These are phyloP conservation scores for Cottoperca gobio DNA, from an alignment of 2,797 vertebrate genomes.

Conservation along the genomic window DNA sequence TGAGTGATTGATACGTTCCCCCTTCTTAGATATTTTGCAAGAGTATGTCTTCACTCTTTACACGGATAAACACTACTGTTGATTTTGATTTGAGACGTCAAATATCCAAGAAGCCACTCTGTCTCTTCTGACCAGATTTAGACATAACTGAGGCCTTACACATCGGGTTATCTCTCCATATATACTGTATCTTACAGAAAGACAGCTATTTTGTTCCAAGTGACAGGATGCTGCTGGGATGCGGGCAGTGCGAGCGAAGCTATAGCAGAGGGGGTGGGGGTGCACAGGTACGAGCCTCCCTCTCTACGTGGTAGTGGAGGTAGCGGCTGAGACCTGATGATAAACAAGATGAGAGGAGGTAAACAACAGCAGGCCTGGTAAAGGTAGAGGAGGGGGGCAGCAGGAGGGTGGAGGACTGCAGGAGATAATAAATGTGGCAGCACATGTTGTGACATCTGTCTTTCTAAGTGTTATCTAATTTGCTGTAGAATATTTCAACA, in stretches of 20 bases:
- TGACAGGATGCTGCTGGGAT: constrained; percentile 40
- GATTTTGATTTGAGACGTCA: constrained; percentile 43
- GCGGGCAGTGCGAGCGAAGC: constrained; percentile 11
- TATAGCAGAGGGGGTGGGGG: not conserved
- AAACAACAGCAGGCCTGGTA: constrained; percentile 88
- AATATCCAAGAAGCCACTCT: constrained; percentile 20
- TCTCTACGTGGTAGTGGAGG: constrained; percentile 60
- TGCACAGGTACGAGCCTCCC: constrained; percentile 48
- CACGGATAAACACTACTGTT: constrained; percentile 19
- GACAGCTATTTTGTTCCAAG: constrained; percentile 35
- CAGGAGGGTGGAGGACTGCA: constrained; percentile 79
- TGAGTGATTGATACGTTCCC: constrained; percentile 46
- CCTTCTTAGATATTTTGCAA: constrained; percentile 27
- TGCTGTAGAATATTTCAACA: constrained; percentile 85
- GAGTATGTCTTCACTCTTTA: constrained; percentile 26
- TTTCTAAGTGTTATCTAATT: constrained; percentile 88
- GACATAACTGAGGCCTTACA: constrained; percentile 13
- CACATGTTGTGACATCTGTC: constrained; percentile 91
- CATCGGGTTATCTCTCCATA: constrained; percentile 5
- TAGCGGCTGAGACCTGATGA: constrained; percentile 73
- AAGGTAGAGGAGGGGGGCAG: constrained; percentile 79
- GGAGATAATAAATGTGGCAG: constrained; percentile 82
- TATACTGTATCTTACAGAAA: constrained; percentile 20
- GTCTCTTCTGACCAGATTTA: not conserved
- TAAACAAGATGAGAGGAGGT: constrained; percentile 84